Percentiles rank a stretch among this genome's conserved stretches.
Evolutionary conservation across 2,888 invertebrate species (phyloP).

Genomic region (Drosophila setosimentum): DNA sequence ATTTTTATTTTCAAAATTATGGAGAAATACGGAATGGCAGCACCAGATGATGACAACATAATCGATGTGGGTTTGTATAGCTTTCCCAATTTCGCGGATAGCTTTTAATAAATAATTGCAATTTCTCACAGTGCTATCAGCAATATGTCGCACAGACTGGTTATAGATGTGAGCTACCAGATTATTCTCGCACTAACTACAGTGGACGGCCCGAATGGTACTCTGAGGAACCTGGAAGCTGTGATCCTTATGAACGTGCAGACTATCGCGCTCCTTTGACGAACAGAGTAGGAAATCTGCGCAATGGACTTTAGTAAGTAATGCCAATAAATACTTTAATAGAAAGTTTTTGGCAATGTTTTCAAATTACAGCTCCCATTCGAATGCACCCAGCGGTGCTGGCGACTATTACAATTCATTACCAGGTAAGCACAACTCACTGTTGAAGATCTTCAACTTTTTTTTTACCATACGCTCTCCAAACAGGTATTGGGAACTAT

Average conservation of each 20-base stretch:
- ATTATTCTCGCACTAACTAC: not conserved
- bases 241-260: not conserved
- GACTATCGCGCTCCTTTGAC: not conserved
- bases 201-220: conserved; percentile 14
- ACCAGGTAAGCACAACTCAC: conserved; percentile 2
- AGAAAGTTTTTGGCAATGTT: not conserved
- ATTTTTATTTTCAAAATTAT: conserved; percentile 29
- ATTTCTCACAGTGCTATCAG: conserved; percentile 22
- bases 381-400: not conserved
- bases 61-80: conserved; percentile 14
- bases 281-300: not conserved
- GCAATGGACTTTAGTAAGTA: conserved; percentile 19
- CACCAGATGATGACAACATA: conserved; percentile 16
- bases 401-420: conserved; percentile 17
- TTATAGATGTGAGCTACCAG: conserved; percentile 18
- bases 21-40: conserved; percentile 38
- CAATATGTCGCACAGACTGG: conserved; percentile 30
- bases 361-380: not conserved
- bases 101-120: not conserved
- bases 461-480: not conserved
- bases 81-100: not conserved
- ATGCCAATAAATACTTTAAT: no score
- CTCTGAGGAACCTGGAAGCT: conserved; percentile 6
- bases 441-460: not conserved
- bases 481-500: conserved; percentile 10